Conservation (phyloP, 2,888 invertebrate genomes). For the Apeira syringaria region DNA sequence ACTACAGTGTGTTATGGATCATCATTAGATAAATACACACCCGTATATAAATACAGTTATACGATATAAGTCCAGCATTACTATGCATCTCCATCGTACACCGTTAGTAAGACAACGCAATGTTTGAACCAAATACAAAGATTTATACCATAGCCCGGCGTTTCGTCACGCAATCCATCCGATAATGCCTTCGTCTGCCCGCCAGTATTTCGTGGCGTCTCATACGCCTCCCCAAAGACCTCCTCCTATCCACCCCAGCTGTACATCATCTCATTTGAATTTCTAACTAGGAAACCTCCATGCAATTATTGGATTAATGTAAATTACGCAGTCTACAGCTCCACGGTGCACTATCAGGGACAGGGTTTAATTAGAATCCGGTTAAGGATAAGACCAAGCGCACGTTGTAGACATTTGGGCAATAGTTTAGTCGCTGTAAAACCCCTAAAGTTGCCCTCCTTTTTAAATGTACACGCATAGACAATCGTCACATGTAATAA, state of each 20-base stretch:
- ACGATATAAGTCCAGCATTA: no score
- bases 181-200: slow-evolving; percentile 51
- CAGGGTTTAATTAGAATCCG: slow-evolving; percentile 82
- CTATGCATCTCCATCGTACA: no score
- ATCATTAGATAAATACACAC: no score
- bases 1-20: no score
- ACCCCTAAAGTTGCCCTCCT: no score
- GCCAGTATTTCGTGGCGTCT: slow-evolving; percentile 54
- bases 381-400: slow-evolving; percentile 52
- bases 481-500: no score
- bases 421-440: slow-evolving; percentile 25
- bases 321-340: slow-evolving; percentile 92
- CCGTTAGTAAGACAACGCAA: no score
- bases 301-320: slow-evolving; percentile 97
- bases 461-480: no score
- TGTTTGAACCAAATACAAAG: neutral
- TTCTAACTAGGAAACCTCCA: slow-evolving; percentile 96
- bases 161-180: slow-evolving; percentile 12
- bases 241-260: slow-evolving; percentile 63
- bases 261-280: slow-evolving; percentile 94
- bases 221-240: slow-evolving; percentile 60
- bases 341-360: slow-evolving; percentile 82
- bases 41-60: no score
- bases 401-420: slow-evolving; percentile 6
- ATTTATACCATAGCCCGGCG: neutral